Evolutionary conservation across 2,888 invertebrate genomes (phyloP).

Genomic region (Drosophila antonietae): DNA sequence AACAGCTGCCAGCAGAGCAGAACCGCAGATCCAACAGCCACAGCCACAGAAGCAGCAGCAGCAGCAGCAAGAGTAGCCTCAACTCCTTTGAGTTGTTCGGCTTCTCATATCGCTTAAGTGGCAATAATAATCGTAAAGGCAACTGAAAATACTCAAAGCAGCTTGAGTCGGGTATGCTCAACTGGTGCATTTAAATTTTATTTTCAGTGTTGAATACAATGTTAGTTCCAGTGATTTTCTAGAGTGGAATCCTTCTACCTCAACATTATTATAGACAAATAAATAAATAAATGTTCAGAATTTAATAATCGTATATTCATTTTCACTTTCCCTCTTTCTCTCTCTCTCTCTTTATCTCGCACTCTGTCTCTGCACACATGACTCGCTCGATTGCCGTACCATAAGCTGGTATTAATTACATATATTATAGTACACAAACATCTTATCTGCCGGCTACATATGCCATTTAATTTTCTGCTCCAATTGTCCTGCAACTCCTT

Average conservation of each 20-base stretch:
- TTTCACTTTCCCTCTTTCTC: background rate
- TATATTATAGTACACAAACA: slow-evolving; percentile 17
- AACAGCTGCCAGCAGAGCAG: slow-evolving; percentile 20
- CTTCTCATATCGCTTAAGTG: slow-evolving; percentile 11
- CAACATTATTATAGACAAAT: too few species aligned
- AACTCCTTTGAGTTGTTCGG: slow-evolving; percentile 22
- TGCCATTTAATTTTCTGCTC: slow-evolving; percentile 65
- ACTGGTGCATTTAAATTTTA: too few species aligned
- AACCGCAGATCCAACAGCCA: slow-evolving; percentile 20
- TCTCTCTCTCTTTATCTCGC: too few species aligned
- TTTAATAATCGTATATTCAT: slow-evolving; percentile 13
- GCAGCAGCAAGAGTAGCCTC: slow-evolving; percentile 4
- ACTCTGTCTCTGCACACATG: too few species aligned
- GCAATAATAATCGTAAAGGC: slow-evolving; percentile 52
- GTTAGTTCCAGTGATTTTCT: too few species aligned
- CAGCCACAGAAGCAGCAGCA: slow-evolving; percentile 19
- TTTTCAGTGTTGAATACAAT: too few species aligned
- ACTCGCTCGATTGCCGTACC: background rate
- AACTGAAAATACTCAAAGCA: background rate
- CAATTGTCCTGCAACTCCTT: slow-evolving; percentile 37
- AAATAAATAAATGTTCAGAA: background rate
- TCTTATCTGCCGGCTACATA: slow-evolving; percentile 16
- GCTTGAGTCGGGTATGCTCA: too few species aligned
- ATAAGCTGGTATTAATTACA: slow-evolving; percentile 48
- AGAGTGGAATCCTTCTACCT: too few species aligned